These are phyloP conservation scores for Pseudobourletiella spinata DNA, from an alignment of 1,140 invertebrate genomes.

Conservation along the genomic window DNA sequence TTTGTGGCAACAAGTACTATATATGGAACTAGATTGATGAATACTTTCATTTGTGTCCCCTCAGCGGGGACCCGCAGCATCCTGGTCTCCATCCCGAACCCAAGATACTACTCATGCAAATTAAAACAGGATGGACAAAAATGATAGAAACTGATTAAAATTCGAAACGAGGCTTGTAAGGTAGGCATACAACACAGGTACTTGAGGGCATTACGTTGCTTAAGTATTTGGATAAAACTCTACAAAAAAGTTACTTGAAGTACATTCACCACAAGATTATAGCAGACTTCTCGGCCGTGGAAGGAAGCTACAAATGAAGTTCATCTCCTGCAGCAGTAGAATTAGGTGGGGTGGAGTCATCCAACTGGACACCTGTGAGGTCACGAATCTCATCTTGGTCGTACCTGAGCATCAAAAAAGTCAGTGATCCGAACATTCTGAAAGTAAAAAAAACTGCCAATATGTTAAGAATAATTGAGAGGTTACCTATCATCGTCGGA, in stretches of 20 bases:
- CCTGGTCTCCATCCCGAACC: no score
- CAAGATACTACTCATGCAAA: no score
- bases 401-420: conserved; percentile 26
- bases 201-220: background rate
- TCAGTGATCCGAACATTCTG: background rate
- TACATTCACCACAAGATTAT: no score
- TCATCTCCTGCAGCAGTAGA: conserved; percentile 21
- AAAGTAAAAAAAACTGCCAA: background rate
- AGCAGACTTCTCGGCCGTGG: no score
- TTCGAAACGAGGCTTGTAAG: no score
- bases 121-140: no score
- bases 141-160: no score
- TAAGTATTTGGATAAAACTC: background rate
- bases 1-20: no score
- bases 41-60: no score
- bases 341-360: conserved; percentile 38
- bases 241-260: no score
- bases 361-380: conserved; percentile 51
- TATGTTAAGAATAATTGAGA: conserved; percentile 1
- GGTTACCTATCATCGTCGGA: conserved; percentile 39
- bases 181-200: conserved; percentile 6
- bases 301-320: conserved; percentile 30
- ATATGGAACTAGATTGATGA: no score
- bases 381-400: conserved; percentile 61
- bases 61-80: no score